Conservation (phyloP, 2,888 invertebrate species). For the Homarus gammarus region DNA sequence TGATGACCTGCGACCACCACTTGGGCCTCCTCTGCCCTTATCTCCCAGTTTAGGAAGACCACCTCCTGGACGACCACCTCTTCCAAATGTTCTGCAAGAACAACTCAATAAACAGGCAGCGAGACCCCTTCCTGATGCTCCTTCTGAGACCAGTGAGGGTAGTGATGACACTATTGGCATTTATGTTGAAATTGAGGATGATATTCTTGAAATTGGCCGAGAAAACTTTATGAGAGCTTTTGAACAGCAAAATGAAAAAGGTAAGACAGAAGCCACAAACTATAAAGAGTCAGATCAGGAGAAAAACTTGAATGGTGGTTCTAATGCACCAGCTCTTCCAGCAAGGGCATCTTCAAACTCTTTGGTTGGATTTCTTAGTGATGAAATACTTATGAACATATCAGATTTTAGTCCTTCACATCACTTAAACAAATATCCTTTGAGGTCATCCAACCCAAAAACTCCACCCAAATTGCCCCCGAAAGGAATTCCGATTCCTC, state of each 20-base stretch:
- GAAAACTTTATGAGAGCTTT: constrained; percentile 7
- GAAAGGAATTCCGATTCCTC: constrained; percentile 43
- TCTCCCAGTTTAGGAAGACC: not conserved
- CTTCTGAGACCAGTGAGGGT: constrained; percentile 24
- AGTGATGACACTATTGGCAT: constrained; percentile 45
- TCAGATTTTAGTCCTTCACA: constrained; percentile 31
- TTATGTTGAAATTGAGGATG: constrained; percentile 63
- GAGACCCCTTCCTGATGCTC: constrained; percentile 44
- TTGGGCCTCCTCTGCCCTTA: not conserved
- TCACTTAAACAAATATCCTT: not conserved
- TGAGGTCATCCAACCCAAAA: not conserved
- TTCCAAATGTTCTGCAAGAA: constrained; percentile 9
- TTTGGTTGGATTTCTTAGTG: constrained; percentile 49
- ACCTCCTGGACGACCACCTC: constrained; percentile 44
- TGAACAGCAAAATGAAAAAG: not conserved
- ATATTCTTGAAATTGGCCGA: constrained; percentile 15
- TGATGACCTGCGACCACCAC: constrained; percentile 31
- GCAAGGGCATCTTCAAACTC: constrained; percentile 41
- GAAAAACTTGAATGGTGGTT: constrained; percentile 3
- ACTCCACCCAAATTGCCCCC: constrained; percentile 60
- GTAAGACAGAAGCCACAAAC: not conserved
- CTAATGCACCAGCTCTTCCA: not conserved
- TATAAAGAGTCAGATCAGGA: not conserved
- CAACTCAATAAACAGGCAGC: constrained; percentile 20
- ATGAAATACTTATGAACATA: constrained; percentile 48